Conservation (phyloP, 2,888 invertebrate species). For the Cerceris rybyensis region DNA sequence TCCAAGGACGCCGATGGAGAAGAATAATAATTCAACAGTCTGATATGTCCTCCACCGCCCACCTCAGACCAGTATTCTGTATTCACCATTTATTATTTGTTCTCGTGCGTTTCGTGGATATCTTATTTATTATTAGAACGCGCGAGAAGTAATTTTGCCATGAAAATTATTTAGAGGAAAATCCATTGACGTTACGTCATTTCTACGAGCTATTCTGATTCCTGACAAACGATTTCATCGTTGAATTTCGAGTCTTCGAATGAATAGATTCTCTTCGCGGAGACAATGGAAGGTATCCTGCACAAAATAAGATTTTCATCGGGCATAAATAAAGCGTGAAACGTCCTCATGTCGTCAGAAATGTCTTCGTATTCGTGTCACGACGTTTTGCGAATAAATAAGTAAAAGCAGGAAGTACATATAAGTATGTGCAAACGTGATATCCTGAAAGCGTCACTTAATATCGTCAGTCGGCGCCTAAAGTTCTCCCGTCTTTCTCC, state of each 20-base stretch:
- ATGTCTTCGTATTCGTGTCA: background rate
- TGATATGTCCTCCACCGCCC: too few relatives aligned
- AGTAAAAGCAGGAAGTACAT: constrained; percentile 12
- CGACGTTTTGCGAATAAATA: constrained; percentile 41
- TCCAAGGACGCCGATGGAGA: too few relatives aligned
- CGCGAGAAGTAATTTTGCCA: too few relatives aligned
- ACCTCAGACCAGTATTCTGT: too few relatives aligned
- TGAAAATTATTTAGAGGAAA: too few relatives aligned
- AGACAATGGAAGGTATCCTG: background rate
- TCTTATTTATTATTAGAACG: too few relatives aligned
- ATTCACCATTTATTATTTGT: too few relatives aligned
- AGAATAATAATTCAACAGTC: too few relatives aligned
- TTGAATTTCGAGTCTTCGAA: background rate
- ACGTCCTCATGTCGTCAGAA: background rate
- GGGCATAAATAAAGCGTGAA: constrained; percentile 17
- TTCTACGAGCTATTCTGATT: too few relatives aligned
- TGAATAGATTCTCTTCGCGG: background rate
- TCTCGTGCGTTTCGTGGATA: too few relatives aligned
- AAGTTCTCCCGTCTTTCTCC: constrained; percentile 47
- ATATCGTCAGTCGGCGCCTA: constrained; percentile 40
- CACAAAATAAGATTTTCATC: constrained; percentile 15
- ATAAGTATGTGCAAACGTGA: constrained; percentile 42
- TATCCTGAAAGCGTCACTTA: constrained; percentile 56
- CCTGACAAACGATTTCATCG: too few relatives aligned
- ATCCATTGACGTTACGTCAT: too few relatives aligned